phyloP scores from a whole-genome alignment of 2,113 vertebrate species.

The Antechinus flavipes region DNA sequence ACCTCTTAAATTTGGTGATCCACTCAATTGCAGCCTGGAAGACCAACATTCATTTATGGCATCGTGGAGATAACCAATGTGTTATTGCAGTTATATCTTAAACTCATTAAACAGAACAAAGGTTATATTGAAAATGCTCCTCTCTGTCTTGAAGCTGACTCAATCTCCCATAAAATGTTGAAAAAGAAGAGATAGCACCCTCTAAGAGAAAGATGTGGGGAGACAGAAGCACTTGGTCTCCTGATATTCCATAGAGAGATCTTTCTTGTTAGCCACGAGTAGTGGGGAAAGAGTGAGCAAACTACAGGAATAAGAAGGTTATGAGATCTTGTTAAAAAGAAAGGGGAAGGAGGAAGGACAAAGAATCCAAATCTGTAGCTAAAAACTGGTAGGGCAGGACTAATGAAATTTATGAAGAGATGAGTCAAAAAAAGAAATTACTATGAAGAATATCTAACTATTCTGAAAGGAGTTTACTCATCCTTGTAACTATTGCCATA shows the following conservation, averaged over 20 bases:
- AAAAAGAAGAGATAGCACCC: not conserved
- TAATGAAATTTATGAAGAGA: not conserved
- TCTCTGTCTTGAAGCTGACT: not conserved
- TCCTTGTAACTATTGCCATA: not conserved
- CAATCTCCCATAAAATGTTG: not conserved
- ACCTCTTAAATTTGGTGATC: slow-evolving; percentile 28
- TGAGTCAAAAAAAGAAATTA: not conserved
- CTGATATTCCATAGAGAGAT: not conserved
- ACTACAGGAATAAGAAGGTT: not conserved
- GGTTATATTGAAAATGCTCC: not conserved
- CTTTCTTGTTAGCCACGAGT: not conserved
- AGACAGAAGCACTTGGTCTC: not conserved
- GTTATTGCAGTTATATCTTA: not conserved
- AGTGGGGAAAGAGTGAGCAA: not conserved
- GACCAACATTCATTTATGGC: slow-evolving; percentile 23
- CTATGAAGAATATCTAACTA: not conserved
- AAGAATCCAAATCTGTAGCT: not conserved
- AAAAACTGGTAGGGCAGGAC: not conserved
- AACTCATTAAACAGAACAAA: slow-evolving; percentile 9
- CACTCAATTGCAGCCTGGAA: slow-evolving; percentile 22
- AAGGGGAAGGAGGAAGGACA: not conserved
- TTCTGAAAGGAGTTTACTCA: not conserved
- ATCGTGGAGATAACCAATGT: not conserved
- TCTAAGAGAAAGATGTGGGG: not conserved
- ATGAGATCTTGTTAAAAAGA: not conserved